Evolutionary conservation across 2,797 vertebrate species (phyloP).

Genomic region (Chanos chanos): DNA sequence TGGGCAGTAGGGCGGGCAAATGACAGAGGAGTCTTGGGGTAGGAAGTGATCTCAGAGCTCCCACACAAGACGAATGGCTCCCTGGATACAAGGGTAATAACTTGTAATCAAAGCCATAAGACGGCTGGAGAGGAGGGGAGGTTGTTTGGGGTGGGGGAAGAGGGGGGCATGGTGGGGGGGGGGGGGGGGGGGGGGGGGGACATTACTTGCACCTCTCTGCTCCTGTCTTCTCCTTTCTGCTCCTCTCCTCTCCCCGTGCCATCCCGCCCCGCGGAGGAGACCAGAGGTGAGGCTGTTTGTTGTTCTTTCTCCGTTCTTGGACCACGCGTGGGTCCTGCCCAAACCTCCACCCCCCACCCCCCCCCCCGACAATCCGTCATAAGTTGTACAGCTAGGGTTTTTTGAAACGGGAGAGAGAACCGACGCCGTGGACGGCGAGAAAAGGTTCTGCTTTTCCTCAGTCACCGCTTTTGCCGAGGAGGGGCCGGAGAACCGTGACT

Average conservation of each 20-base stretch:
- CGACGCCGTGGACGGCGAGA: constrained; percentile 6
- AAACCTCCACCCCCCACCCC: too few relatives aligned
- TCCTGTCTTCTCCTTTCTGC: constrained; percentile 15
- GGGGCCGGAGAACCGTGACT: constrained; percentile 20
- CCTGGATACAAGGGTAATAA: constrained; percentile 56
- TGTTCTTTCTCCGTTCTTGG: constrained; percentile 6
- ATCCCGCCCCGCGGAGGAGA: too few relatives aligned
- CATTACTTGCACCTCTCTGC: constrained; percentile 36
- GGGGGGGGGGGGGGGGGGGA: constrained; percentile 22
- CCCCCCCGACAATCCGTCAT: constrained; percentile 12
- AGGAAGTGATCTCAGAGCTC: constrained; percentile 59
- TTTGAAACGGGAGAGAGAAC: not conserved
- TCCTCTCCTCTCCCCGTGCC: constrained; percentile 22
- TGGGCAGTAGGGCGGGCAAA: constrained; percentile 45
- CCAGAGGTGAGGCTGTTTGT: constrained; percentile 9
- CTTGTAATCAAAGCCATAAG: constrained; percentile 63
- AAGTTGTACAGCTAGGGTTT: constrained; percentile 24
- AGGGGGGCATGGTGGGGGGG: constrained; percentile 8
- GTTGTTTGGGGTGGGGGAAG: constrained; percentile 8
- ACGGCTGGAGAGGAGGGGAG: constrained; percentile 32
- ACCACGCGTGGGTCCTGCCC: constrained; percentile 1
- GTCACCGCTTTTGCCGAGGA: constrained; percentile 35
- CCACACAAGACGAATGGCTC: constrained; percentile 56
- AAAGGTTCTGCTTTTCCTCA: constrained; percentile 53
- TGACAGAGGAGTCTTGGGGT: constrained; percentile 48